Evolutionary conservation across 2,113 vertebrate genomes (phyloP).

Genomic region (Rhineura floridana): DNA sequence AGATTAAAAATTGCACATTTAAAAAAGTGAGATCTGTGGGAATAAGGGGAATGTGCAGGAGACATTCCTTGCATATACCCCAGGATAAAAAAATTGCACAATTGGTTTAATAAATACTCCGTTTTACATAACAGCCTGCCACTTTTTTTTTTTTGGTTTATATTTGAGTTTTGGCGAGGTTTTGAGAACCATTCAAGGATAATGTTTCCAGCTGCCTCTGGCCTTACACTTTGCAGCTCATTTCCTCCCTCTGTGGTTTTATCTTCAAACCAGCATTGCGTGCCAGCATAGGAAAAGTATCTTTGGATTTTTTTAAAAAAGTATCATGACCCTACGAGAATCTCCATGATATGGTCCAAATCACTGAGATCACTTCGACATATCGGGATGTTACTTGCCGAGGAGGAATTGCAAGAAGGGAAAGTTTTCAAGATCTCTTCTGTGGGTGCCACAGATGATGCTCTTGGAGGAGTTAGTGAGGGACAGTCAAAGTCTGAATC

Average conservation of each 20-base stretch:
- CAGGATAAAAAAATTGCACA: slow-evolving; percentile 72
- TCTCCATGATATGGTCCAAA: slow-evolving; percentile 90
- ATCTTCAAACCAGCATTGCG: slow-evolving; percentile 64
- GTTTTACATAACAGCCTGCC: slow-evolving; percentile 47
- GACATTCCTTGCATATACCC: slow-evolving; percentile 42
- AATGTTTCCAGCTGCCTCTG: slow-evolving; percentile 39
- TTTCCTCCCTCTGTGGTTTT: slow-evolving; percentile 55
- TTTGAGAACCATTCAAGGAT: slow-evolving; percentile 28
- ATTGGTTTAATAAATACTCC: slow-evolving; percentile 72
- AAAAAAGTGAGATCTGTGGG: slow-evolving; percentile 70
- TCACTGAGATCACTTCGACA: slow-evolving; percentile 86
- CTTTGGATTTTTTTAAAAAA: slow-evolving; percentile 61
- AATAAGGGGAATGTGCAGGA: slow-evolving; percentile 51
- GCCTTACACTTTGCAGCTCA: slow-evolving; percentile 47
- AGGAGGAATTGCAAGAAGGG: slow-evolving; percentile 72
- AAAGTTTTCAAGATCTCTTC: slow-evolving; percentile 80
- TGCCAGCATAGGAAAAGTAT: slow-evolving; percentile 59
- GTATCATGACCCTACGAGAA: slow-evolving; percentile 83
- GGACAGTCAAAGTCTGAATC: slow-evolving; percentile 83
- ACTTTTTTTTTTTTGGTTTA: slow-evolving; percentile 54
- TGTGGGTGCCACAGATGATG: slow-evolving; percentile 51
- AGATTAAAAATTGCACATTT: slow-evolving; percentile 76
- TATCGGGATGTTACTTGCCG: slow-evolving; percentile 77
- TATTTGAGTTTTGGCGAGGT: slow-evolving; percentile 54
- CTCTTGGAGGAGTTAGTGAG: slow-evolving; percentile 66